These are phyloP conservation scores for Phainopepla nitens DNA, from an alignment of 2,113 vertebrate genomes.

Conservation along the genomic window DNA sequence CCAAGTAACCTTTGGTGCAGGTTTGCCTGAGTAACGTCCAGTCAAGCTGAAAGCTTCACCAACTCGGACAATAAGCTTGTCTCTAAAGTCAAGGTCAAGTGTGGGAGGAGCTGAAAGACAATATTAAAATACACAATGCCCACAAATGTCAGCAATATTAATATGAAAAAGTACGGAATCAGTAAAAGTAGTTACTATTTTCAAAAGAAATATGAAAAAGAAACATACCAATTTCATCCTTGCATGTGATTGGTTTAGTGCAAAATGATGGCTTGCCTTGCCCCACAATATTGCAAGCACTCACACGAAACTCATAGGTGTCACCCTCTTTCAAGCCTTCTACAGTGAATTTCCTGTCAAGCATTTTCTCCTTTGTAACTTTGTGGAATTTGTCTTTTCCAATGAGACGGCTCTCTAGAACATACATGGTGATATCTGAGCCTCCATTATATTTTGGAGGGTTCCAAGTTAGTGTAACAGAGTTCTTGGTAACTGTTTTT, in stretches of 20 bases:
- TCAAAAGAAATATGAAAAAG: background rate
- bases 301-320: conserved; percentile 91
- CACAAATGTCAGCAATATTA: conserved; percentile 2
- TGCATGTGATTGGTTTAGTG: conserved; percentile 96
- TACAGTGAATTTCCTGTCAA: conserved; percentile 86
- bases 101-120: conserved; percentile 85
- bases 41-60: conserved; percentile 90
- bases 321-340: conserved; percentile 93
- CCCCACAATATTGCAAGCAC: conserved; percentile 92
- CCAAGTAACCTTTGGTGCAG: conserved; percentile 89
- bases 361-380: conserved; percentile 88
- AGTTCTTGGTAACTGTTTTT: conserved; percentile 86
- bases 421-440: conserved; percentile 90
- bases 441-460: conserved; percentile 92
- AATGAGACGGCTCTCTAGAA: conserved; percentile 91
- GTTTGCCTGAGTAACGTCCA: conserved; percentile 92
- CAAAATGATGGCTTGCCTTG: conserved; percentile 93
- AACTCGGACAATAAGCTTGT: conserved; percentile 88
- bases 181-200: background rate
- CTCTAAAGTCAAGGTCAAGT: conserved; percentile 94
- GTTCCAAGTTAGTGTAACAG: conserved; percentile 90
- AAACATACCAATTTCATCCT: conserved; percentile 89
- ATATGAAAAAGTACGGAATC: background rate
- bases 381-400: conserved; percentile 92
- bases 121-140: background rate